These are phyloP conservation scores for Tiaroga cobitis DNA, from an alignment of 2,797 vertebrate species.

Conservation along the genomic window DNA sequence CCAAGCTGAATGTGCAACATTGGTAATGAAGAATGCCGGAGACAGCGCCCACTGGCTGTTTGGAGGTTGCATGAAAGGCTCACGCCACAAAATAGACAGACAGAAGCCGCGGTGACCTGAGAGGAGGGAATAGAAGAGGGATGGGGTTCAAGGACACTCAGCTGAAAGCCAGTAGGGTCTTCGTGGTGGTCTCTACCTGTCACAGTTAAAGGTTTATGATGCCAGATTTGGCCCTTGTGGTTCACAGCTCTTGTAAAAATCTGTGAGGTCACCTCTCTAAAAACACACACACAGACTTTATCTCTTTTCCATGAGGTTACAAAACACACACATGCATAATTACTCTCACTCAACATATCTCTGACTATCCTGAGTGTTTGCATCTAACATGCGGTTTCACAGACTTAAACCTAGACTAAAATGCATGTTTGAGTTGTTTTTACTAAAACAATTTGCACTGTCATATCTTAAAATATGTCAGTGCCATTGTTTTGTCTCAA, in stretches of 20 bases:
- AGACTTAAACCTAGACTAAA: not conserved
- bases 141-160: not conserved
- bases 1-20: not conserved
- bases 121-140: not conserved
- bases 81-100: not conserved
- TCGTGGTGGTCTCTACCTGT: constrained; percentile 56
- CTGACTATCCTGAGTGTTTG: not conserved
- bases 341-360: not conserved
- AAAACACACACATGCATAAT: constrained; percentile 19
- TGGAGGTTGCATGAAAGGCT: not conserved
- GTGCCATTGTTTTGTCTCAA: not conserved
- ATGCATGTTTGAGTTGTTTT: not conserved
- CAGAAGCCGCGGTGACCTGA: not conserved
- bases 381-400: not conserved
- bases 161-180: constrained; percentile 10
- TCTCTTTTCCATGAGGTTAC: constrained; percentile 16
- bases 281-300: constrained; percentile 68
- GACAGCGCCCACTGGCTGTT: not conserved
- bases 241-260: constrained; percentile 56
- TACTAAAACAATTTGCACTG: not conserved
- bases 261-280: constrained; percentile 60
- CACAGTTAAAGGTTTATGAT: constrained; percentile 53
- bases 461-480: too few species aligned
- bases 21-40: not conserved
- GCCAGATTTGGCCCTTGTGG: constrained; percentile 42